Conservation (phyloP, 2,888 invertebrate genomes). For the Heliconius cydno region DNA sequence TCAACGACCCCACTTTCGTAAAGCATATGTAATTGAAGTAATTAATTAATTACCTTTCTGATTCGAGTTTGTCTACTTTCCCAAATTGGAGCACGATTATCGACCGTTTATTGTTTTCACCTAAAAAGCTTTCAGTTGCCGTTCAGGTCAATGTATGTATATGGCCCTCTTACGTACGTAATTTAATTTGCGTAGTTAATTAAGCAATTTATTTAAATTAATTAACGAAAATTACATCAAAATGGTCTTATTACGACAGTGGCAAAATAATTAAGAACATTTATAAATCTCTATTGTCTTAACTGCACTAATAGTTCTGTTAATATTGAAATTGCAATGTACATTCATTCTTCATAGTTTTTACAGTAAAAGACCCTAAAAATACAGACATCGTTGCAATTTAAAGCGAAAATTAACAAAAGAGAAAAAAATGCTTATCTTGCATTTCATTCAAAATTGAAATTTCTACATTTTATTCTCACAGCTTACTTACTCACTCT, state of each 20-base stretch:
- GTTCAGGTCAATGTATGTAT: slow-evolving; percentile 15
- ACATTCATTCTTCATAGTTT: slow-evolving; percentile 3
- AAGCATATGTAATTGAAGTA: slow-evolving; percentile 15
- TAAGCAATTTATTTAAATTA: too few species aligned
- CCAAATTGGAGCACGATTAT: slow-evolving; percentile 29
- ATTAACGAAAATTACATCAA: neutral
- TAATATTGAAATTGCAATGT: neutral
- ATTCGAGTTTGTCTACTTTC: slow-evolving; percentile 22
- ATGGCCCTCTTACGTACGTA: neutral
- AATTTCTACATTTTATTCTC: neutral
- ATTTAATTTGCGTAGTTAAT: too few species aligned
- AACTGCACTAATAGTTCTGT: neutral
- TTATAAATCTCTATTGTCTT: neutral
- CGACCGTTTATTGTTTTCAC: slow-evolving; percentile 37
- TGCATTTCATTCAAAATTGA: neutral
- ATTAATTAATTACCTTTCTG: slow-evolving; percentile 36
- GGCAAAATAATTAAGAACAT: neutral
- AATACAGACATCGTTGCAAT: neutral
- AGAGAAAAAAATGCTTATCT: slow-evolving; percentile 7
- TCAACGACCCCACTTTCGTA: neutral
- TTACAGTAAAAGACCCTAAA: neutral
- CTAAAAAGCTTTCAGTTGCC: slow-evolving; percentile 31
- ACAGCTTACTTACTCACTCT: too few species aligned
- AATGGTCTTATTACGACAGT: neutral
- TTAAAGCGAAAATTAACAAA: neutral